Percentiles rank a stretch among this genome's conserved stretches.
Conservation (phyloP, 1,140 invertebrate genomes). For the Conus ventricosus region DNA sequence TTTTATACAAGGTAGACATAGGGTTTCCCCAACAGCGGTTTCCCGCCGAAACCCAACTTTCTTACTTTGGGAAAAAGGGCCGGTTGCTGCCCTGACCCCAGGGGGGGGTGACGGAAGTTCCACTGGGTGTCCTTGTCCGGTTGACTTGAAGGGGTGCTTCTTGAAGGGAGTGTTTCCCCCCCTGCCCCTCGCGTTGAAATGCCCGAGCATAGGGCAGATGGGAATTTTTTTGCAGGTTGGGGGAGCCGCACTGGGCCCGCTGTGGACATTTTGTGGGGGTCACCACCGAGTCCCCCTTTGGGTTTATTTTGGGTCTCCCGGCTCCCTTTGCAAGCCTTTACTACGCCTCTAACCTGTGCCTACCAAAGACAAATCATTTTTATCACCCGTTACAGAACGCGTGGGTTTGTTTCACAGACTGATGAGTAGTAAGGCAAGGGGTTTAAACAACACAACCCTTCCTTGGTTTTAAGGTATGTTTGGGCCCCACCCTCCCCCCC, state of each 20-base stretch:
- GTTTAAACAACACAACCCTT: no score
- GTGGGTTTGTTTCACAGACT: no score
- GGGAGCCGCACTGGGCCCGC: conserved; percentile 37
- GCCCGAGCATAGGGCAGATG: conserved; percentile 66
- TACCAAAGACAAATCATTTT: conserved; percentile 36
- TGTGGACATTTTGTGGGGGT: background rate
- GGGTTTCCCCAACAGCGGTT: no score
- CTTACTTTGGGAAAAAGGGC: conserved; percentile 67
- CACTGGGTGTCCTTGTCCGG: conserved; percentile 72
- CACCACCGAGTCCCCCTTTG: conserved; percentile 65
- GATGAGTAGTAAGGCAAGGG: no score
- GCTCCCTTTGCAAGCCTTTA: conserved; percentile 52
- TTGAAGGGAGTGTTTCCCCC: conserved; percentile 71
- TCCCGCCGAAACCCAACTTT: background rate
- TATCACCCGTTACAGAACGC: no score
- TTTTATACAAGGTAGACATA: background rate
- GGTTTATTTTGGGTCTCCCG: conserved; percentile 56
- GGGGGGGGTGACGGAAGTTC: conserved; percentile 70
- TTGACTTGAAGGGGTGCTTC: conserved; percentile 69
- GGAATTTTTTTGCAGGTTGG: conserved; percentile 39
- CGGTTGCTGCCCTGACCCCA: conserved; percentile 63
- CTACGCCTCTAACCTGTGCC: conserved; percentile 56
- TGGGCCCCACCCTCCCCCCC: no score
- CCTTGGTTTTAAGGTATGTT: no score
- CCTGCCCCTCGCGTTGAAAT: conserved; percentile 69